Conservation (phyloP, 2,888 invertebrate genomes). For the Drosophila paracracens region DNA sequence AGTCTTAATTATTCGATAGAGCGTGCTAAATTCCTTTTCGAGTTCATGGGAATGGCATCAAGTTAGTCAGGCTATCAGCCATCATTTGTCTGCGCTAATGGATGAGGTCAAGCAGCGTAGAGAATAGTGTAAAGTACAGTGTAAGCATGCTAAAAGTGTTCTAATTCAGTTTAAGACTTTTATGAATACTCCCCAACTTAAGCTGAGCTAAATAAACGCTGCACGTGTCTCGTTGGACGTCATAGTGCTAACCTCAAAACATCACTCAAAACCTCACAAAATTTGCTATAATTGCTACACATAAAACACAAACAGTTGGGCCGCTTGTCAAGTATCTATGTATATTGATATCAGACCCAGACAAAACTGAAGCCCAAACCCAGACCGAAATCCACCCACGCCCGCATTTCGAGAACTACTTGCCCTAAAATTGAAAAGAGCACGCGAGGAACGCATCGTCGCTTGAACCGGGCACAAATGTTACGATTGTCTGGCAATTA, state of each 20-base stretch:
- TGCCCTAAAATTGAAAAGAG: conserved; percentile 69
- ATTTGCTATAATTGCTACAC: conserved; percentile 68
- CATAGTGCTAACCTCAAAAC: conserved; percentile 47
- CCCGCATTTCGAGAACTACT: conserved; percentile 47
- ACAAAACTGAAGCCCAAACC: conserved; percentile 5
- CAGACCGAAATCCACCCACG: conserved; percentile 31
- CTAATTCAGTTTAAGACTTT: neutral
- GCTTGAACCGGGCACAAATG: conserved; percentile 58
- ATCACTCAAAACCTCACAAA: conserved; percentile 56
- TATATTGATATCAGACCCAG: conserved; percentile 36
- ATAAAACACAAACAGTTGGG: conserved; percentile 49
- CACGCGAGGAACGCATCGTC: conserved; percentile 66
- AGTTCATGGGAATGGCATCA: conserved; percentile 61
- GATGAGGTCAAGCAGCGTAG: conserved; percentile 55
- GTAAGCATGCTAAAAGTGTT: conserved; percentile 10
- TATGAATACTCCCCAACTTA: neutral
- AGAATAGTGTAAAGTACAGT: conserved; percentile 24
- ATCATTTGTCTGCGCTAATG: conserved; percentile 24
- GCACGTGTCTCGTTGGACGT: conserved; percentile 59
- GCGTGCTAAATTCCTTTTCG: conserved; percentile 44
- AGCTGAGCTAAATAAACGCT: conserved; percentile 4
- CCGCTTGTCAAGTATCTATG: conserved; percentile 63
- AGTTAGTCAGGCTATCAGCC: conserved; percentile 1
- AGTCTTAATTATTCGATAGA: conserved; percentile 38
- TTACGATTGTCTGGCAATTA: conserved; percentile 78